Conservation (phyloP, 2,113 vertebrate genomes). For the Myodes glareolus region DNA sequence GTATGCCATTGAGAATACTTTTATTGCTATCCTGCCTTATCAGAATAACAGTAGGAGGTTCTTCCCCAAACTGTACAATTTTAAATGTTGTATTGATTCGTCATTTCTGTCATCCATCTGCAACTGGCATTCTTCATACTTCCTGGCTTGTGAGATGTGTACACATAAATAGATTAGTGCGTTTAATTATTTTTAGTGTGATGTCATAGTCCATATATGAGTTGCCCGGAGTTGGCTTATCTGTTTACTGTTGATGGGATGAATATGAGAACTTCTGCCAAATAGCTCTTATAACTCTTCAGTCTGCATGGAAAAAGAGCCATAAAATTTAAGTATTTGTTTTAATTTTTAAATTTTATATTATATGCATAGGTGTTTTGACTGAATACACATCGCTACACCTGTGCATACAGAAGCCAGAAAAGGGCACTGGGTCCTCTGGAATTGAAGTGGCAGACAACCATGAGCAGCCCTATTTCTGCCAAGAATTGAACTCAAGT, state of each 20-base stretch:
- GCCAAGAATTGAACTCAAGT: background rate
- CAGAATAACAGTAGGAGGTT: background rate
- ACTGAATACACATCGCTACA: background rate
- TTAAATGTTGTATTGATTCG: background rate
- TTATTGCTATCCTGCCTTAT: background rate
- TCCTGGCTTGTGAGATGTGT: background rate
- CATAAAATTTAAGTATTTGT: background rate
- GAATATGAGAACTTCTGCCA: background rate
- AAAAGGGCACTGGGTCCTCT: background rate
- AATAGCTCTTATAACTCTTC: background rate
- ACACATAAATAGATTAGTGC: background rate
- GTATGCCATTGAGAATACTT: background rate
- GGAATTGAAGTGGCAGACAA: background rate
- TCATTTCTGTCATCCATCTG: background rate
- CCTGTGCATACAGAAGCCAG: background rate
- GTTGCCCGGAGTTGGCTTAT: conserved; percentile 9
- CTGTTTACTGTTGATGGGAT: background rate
- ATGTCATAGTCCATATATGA: background rate
- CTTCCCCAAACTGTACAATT: background rate
- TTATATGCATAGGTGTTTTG: background rate
- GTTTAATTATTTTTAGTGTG: background rate
- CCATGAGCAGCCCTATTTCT: background rate
- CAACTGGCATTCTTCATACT: background rate
- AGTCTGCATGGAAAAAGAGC: background rate
- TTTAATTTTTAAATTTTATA: background rate